Conservation (phyloP, 2,888 invertebrate genomes). For the Mythimna lalbum region DNA sequence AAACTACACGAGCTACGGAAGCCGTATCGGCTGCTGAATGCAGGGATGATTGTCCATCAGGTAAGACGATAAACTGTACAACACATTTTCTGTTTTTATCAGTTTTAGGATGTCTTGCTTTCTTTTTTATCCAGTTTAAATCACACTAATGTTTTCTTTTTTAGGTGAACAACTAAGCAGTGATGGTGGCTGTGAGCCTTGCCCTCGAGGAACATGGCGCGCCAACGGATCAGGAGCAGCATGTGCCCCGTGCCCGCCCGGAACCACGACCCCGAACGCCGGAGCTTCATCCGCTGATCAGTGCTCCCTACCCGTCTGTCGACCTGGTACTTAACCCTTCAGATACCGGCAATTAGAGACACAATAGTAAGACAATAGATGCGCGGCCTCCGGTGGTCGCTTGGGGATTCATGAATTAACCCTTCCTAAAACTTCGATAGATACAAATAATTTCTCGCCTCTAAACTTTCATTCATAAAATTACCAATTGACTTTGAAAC, state of each 20-base stretch:
- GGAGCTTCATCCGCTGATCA: slow-evolving; percentile 96
- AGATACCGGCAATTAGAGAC: too few species aligned
- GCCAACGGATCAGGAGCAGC: slow-evolving; percentile 96
- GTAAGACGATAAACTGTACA: slow-evolving; percentile 66
- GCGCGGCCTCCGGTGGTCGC: too few species aligned
- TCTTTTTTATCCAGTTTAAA: neutral
- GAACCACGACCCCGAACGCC: slow-evolving; percentile 96
- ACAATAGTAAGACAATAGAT: too few species aligned
- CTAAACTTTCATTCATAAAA: slow-evolving; percentile 30
- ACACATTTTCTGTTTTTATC: neutral
- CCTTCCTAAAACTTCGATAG: slow-evolving; percentile 13
- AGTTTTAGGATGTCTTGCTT: neutral
- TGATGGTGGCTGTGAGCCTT: slow-evolving; percentile 97
- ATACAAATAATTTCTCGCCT: slow-evolving; percentile 29
- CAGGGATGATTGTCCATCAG: slow-evolving; percentile 96
- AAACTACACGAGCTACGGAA: slow-evolving; percentile 97
- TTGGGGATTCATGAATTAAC: too few species aligned
- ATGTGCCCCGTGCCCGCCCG: slow-evolving; percentile 96
- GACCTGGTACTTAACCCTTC: slow-evolving; percentile 88
- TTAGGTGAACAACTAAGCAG: slow-evolving; percentile 95
- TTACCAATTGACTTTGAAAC: slow-evolving; percentile 43
- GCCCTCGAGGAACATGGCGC: slow-evolving; percentile 96
- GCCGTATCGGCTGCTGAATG: slow-evolving; percentile 97
- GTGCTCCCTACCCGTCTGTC: slow-evolving; percentile 97
- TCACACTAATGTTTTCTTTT: neutral